Conservation (phyloP, 2,113 vertebrate species). For the Etheostoma cragini region DNA sequence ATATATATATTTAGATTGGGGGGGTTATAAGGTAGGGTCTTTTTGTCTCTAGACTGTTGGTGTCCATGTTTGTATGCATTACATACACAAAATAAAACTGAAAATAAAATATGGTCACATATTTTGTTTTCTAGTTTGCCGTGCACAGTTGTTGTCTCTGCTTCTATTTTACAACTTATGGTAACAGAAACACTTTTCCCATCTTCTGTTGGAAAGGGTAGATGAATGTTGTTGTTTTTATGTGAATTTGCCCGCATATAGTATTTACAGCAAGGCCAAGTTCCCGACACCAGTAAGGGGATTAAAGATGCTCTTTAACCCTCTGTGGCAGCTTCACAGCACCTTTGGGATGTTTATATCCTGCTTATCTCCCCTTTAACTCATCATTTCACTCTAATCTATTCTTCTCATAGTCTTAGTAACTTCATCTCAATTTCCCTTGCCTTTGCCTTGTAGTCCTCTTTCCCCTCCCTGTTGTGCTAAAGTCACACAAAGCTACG, state of each 20-base stretch:
- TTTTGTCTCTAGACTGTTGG: no score
- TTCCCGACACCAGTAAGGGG: slow-evolving; percentile 11
- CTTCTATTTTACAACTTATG: slow-evolving; percentile 26
- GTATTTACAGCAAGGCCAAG: not conserved
- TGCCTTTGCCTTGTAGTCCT: not conserved
- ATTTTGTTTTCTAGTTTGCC: not conserved
- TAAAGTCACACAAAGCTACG: not conserved
- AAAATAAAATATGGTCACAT: not conserved
- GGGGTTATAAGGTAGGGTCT: no score
- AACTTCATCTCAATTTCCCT: slow-evolving; percentile 5
- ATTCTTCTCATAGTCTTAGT: slow-evolving; percentile 7
- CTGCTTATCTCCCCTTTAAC: slow-evolving; percentile 41
- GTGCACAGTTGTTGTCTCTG: not conserved
- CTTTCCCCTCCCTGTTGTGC: not conserved
- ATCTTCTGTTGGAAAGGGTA: not conserved
- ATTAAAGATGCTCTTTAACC: slow-evolving; percentile 43
- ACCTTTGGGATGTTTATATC: slow-evolving; percentile 22
- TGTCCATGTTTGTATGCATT: no score
- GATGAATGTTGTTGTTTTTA: slow-evolving; percentile 1
- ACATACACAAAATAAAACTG: no score
- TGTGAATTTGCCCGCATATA: not conserved
- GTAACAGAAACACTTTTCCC: not conserved
- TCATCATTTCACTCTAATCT: slow-evolving; percentile 25
- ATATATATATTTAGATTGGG: no score
- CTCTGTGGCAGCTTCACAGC: not conserved